Evolutionary conservation across 2,888 invertebrate species (phyloP), one percentile per base, ranked within the genome.

Genomic region (Harpalus rufipes): DNA sequence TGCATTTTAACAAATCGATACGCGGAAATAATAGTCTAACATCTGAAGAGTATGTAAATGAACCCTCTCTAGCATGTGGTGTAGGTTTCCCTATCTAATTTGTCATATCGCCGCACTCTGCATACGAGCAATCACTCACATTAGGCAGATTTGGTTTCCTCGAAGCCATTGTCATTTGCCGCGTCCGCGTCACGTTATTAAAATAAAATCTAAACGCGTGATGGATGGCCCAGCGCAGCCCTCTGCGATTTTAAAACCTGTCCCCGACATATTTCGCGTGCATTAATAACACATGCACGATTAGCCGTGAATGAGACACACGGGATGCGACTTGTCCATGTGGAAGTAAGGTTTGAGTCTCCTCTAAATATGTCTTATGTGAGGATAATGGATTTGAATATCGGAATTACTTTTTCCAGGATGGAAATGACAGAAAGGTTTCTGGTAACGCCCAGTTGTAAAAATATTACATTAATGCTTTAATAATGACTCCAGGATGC

Each of bases 231-330:
- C 39, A 6, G 32, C 41, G 18, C 41, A 61, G 80, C 80, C 59
- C 59, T 61, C 61, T 41, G 80, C 85, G 80, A 80, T 90, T 90
- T 90, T 89, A 90, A 90, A 90, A 90, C 91, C 91, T 91, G 91
- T 89, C 90, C 88, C 87, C 89, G 91, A 91, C 91, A 89, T 90
- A 76, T 90, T 90, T 89, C 88, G 89, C 88, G 90, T 89, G 89
- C 90, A 91, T 91, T 91, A 91, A 91, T 91, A 91, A 91, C 90
- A 89, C 89, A 90, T 91, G 90, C 90, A 90, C 91, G 91, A 91
- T 91, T 91, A 91, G 89, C 89, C 89, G 90, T 90, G 90, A 90
- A 90, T 90, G 88, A 89, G 88, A 89, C 88, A 85, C 88, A 89
- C 25, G 78, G 59, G 56, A 81, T 81, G 76, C 81, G 59, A 44